Conservation (phyloP, 2,113 vertebrate genomes). For the Carlito syrichta region DNA sequence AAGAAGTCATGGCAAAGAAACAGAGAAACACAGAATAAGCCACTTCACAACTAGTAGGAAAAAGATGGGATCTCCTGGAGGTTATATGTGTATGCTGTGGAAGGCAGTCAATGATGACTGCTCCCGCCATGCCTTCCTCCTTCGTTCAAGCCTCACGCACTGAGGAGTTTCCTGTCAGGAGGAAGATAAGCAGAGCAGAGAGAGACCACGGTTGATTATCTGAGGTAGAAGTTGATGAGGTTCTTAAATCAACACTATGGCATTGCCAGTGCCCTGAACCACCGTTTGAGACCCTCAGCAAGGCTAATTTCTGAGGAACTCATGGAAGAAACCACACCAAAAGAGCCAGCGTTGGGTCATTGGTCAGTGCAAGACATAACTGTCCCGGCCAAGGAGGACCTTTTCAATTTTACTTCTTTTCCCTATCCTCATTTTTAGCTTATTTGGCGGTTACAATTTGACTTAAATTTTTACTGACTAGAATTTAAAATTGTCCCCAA, state of each 20-base stretch:
- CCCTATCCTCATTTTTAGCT: not conserved
- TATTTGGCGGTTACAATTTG: not conserved
- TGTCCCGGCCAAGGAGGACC: not conserved
- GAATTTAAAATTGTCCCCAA: not conserved
- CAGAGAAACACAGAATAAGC: not conserved
- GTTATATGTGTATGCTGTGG: not conserved
- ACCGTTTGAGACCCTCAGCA: not conserved
- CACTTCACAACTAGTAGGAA: not conserved
- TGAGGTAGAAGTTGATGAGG: not conserved
- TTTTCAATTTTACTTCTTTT: not conserved
- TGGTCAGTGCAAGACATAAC: not conserved
- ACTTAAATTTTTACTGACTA: not conserved
- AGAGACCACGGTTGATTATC: not conserved
- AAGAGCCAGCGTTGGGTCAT: not conserved
- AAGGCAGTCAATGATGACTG: not conserved
- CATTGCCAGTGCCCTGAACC: not conserved
- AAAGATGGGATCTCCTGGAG: not conserved
- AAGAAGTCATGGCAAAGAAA: not conserved
- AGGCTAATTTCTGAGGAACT: not conserved
- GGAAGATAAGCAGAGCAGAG: not conserved
- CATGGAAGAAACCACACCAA: not conserved
- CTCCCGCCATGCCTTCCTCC: not conserved
- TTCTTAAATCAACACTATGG: not conserved
- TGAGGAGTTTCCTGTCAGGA: not conserved
- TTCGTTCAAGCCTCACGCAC: rapidly evolving